These are phyloP conservation scores for Volucella bombylans DNA, from an alignment of 2,888 invertebrate species.

Conservation along the genomic window DNA sequence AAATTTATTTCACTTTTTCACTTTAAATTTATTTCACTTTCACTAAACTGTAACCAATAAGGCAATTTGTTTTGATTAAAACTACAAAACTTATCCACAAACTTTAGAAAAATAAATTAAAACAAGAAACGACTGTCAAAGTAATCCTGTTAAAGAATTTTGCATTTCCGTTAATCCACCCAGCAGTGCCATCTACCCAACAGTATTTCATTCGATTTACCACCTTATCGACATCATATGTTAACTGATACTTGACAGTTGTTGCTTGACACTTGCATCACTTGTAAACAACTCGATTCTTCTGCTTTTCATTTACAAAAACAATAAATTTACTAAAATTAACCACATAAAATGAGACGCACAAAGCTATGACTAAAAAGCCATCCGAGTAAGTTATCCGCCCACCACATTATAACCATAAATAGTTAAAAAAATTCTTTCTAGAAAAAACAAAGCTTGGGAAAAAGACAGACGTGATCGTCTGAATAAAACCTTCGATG, in stretches of 20 bases:
- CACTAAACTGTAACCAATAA: no score
- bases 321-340: constrained; percentile 20
- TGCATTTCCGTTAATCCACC: background rate
- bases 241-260: constrained; percentile 8
- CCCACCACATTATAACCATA: no score
- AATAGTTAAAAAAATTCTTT: background rate
- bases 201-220: background rate
- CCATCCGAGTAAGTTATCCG: constrained; percentile 70
- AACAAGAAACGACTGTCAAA: no score
- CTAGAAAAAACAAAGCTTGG: constrained; percentile 83
- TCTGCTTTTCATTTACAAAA: constrained; percentile 15
- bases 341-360: constrained; percentile 45
- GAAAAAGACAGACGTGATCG: constrained; percentile 85
- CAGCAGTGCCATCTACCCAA: constrained; percentile 21
- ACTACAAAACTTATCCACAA: no score
- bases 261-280: constrained; percentile 4
- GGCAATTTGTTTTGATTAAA: no score
- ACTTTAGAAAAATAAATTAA: no score
- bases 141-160: no score
- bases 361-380: constrained; percentile 74
- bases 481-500: constrained; percentile 82
- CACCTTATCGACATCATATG: constrained; percentile 42
- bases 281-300: constrained; percentile 60
- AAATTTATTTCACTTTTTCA: no score
- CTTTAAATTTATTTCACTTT: no score